phyloP scores from a whole-genome alignment of 2,113 vertebrate genomes.

The Macquaria ambigua region DNA sequence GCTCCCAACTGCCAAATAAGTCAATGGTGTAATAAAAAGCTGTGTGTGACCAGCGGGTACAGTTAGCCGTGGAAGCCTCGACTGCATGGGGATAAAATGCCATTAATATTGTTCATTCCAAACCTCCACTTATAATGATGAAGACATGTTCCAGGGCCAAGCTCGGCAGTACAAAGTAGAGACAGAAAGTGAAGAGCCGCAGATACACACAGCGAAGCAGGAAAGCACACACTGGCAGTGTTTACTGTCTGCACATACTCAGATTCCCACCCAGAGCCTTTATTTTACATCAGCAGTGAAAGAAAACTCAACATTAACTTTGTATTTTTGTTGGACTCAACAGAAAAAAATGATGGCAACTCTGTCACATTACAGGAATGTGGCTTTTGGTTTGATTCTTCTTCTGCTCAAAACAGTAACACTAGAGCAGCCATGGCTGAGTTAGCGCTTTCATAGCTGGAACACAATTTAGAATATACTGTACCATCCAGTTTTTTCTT shows the following conservation, averaged over 20 bases:
- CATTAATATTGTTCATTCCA: constrained; percentile 1
- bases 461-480: too few species aligned
- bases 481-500: too few species aligned
- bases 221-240: background rate
- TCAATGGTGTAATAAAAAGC: constrained; percentile 48
- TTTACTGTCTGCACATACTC: background rate
- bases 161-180: background rate
- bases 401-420: background rate
- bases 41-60: constrained; percentile 21
- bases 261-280: background rate
- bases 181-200: background rate
- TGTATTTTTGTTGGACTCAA: background rate
- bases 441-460: background rate
- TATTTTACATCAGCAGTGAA: background rate
- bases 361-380: background rate
- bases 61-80: background rate
- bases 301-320: background rate
- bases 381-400: background rate
- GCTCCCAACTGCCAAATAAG: constrained; percentile 41
- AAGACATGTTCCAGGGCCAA: background rate
- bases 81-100: constrained; percentile 1
- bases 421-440: background rate
- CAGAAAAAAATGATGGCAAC: background rate
- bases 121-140: background rate
- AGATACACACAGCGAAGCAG: background rate